Evolutionary conservation across 2,113 vertebrate genomes (phyloP), one percentile per base, ranked within the genome.

Genomic region (Syngnathoides biaculeatus): DNA sequence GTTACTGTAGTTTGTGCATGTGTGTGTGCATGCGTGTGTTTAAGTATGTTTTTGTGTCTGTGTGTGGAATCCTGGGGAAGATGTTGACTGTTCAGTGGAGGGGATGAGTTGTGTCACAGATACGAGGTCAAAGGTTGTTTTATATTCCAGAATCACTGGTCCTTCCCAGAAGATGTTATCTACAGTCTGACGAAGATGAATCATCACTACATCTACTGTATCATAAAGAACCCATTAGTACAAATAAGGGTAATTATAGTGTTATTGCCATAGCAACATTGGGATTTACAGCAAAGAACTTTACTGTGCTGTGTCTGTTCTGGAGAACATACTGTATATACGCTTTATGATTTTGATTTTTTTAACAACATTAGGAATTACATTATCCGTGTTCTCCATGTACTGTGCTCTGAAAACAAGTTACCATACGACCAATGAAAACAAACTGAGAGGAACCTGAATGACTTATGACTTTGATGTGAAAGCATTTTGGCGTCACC

Each of bases 101-200:
- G 74, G 71, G 65, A 69, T 67, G 70, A 80, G 84, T 83, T 69
- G 87, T 80, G 81, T 77, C 62, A 42, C 67, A 63, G 69, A 81
- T 52, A 79, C 64, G 68, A 76, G 83, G 76, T 83, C 59, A 86
- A 83, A 81, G 75, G 77, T 81, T 52, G 42, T 56, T 65, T 76
- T 71, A 74, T 79, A 72, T 73, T 78, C 58, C 69, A 26, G 48
- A 75, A 68, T 70, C 65, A 52, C 62, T 66, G 57, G 19, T 75
- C 43, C 26, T 73, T 74, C 68, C 75, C 77, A 76, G 70, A 63
- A 79, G 74, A 79, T 56, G 67, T 71, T 67, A 71, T 76, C 78
- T 84, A 60, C 35, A 40, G 10, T 55, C 52, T 55, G 52, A 55
- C 22, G 52, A 22, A 60, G 20, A 60, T 20, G 57, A 20, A 59